Evolutionary conservation across 2,113 vertebrate genomes (phyloP).

Genomic region (Synodontis membranacea): DNA sequence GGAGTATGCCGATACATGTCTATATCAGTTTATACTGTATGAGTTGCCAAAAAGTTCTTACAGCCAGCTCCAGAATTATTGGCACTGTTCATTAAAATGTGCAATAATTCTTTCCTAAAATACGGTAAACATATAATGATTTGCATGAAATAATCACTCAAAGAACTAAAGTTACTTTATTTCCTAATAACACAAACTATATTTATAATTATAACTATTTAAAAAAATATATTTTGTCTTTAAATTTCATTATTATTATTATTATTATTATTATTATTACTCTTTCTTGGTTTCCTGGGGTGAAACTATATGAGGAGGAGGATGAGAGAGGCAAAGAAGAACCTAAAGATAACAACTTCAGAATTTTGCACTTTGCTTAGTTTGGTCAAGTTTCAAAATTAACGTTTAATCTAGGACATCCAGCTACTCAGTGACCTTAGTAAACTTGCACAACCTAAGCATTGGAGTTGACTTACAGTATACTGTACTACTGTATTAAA

Average conservation of each 20-base stretch:
- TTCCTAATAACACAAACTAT: background rate
- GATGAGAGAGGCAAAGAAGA: background rate
- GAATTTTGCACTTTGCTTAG: background rate
- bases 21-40: background rate
- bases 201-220: background rate
- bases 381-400: background rate
- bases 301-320: background rate
- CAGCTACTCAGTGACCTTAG: too few species aligned
- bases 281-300: background rate
- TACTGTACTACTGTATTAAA: too few species aligned
- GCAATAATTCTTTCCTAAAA: background rate
- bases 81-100: background rate
- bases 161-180: background rate
- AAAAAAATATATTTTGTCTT: background rate
- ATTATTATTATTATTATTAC: background rate
- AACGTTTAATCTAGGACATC: too few species aligned
- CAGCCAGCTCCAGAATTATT: background rate
- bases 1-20: background rate
- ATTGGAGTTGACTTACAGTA: too few species aligned
- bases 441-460: too few species aligned
- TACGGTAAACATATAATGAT: background rate
- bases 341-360: background rate
- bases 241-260: background rate
- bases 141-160: background rate
- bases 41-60: background rate